Evolutionary conservation across 2,797 vertebrate genomes (phyloP), one percentile per base, ranked within the genome.

Genomic region (Protosalanx chinensis): DNA sequence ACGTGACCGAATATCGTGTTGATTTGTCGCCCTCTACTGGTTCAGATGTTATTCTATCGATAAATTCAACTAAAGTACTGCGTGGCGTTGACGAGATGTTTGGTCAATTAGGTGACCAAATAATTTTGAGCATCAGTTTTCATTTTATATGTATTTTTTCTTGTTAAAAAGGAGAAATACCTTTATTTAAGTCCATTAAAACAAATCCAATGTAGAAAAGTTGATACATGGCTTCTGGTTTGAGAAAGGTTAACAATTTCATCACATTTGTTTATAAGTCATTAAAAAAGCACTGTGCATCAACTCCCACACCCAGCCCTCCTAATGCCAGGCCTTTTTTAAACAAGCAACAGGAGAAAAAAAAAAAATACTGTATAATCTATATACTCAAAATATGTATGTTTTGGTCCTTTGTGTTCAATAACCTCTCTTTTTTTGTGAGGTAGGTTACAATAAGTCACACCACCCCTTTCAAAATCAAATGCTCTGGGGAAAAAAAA

Each of bases 121-220:
- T 12, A 12, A 60, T 10, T 27, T 13, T 30, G 20, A 60, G 58
- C 5, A 60, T 23, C 20, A 60, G 20, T 23, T 58, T 58, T 12
- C 27, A 7, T 12, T 12, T 6, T 49, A 27, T 46, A 70, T 8
- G 2, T 63, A 30, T 62, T 56, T 62, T 33, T 80, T 85, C 88
- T 82, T 84, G 87, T 90, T 87, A 91, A 89, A 86, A 88, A 91
- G 80, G 83, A 88, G 83, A 91, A 90, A 87, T 80, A 90, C 87
- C 85, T 92, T 94, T 93, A 92, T 93, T 91, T 87, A 91, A 93
- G 90, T 92, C 90, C 90, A 91, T 91, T 93, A 91, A 93, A 94
- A 93, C 93, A 94, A 94, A 93, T 89, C 89, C 91, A 92, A 93
- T 94, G 93, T 94, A 94, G 87, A 93, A 94, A 92, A 93, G 72